Percentiles rank a stretch among this genome's conserved stretches.
These are phyloP conservation scores for Pantherophis guttatus DNA, from an alignment of 2,113 vertebrate species.

Conservation along the genomic window DNA sequence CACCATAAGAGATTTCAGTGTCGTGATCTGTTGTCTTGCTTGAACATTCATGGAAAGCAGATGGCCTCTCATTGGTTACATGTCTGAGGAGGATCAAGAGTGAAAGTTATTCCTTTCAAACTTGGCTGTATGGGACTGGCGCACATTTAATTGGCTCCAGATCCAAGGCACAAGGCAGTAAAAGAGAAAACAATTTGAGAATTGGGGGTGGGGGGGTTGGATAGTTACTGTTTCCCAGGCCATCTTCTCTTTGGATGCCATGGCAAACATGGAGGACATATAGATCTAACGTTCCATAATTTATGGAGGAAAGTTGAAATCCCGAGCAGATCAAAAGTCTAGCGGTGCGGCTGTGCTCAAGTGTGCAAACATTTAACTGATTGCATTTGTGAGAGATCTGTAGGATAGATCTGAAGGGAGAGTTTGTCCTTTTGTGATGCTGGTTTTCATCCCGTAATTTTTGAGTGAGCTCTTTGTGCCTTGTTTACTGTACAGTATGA, in stretches of 20 bases:
- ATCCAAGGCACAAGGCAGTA: constrained; percentile 47
- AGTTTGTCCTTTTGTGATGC: constrained; percentile 37
- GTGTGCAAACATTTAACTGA: constrained; percentile 60
- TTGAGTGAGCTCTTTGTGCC: constrained; percentile 46
- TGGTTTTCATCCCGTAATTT: constrained; percentile 49
- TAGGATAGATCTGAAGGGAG: constrained; percentile 40
- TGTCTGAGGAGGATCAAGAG: constrained; percentile 49
- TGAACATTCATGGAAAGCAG: constrained; percentile 38
- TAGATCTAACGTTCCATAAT: constrained; percentile 62
- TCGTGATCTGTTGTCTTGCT: constrained; percentile 45
- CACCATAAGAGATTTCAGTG: constrained; percentile 31
- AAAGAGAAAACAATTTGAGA: constrained; percentile 40
- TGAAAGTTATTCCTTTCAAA: constrained; percentile 55
- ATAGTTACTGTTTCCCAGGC: constrained; percentile 50
- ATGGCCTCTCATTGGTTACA: constrained; percentile 17
- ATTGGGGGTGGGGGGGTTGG: constrained; percentile 47
- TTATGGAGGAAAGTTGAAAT: constrained; percentile 59
- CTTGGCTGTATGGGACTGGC: background rate
- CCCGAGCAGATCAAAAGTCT: constrained; percentile 60
- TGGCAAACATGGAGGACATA: constrained; percentile 61
- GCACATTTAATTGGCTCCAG: constrained; percentile 47
- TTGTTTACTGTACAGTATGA: constrained; percentile 63
- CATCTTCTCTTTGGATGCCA: constrained; percentile 43
- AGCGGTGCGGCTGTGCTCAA: constrained; percentile 57
- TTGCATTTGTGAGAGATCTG: constrained; percentile 59